phyloP scores from a whole-genome alignment of 2,888 invertebrate genomes.

The Vanessa cardui region DNA sequence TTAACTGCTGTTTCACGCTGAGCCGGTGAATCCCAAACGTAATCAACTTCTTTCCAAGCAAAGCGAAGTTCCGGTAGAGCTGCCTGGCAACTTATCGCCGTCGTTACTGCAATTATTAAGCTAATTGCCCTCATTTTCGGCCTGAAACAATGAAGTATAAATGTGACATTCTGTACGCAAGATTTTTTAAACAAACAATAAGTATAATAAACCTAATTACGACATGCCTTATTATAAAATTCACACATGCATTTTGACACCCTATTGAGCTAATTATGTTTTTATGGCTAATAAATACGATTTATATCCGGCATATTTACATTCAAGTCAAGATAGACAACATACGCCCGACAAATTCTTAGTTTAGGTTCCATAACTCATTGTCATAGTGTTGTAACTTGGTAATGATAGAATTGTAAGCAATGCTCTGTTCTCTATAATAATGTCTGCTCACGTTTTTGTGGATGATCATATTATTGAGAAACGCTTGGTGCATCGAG shows the following conservation, averaged over 20 bases:
- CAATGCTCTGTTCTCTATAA: slow-evolving; percentile 59
- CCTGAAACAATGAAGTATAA: slow-evolving; percentile 44
- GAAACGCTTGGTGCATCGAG: slow-evolving; percentile 66
- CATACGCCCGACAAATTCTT: not conserved
- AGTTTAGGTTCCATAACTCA: not conserved
- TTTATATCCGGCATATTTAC: too few relatives aligned
- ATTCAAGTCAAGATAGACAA: not conserved
- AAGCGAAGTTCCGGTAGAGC: slow-evolving; percentile 85
- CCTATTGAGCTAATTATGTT: not conserved
- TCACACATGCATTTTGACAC: slow-evolving; percentile 6
- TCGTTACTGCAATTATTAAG: slow-evolving; percentile 57
- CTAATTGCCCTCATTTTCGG: slow-evolving; percentile 49
- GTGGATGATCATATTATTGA: slow-evolving; percentile 72
- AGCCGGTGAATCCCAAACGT: slow-evolving; percentile 85
- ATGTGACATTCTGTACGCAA: slow-evolving; percentile 19
- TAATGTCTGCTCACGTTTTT: slow-evolving; percentile 76
- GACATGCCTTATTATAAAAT: slow-evolving; percentile 17
- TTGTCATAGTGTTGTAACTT: slow-evolving; percentile 54
- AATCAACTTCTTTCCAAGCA: slow-evolving; percentile 87
- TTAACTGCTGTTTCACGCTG: slow-evolving; percentile 84
- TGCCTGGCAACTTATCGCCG: slow-evolving; percentile 59
- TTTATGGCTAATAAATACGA: not conserved
- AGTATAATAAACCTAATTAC: slow-evolving; percentile 18
- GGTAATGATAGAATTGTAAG: slow-evolving; percentile 72
- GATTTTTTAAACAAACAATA: slow-evolving; percentile 34